Evolutionary conservation across 2,797 vertebrate genomes (phyloP).

Genomic region (Cyclura pinguis): DNA sequence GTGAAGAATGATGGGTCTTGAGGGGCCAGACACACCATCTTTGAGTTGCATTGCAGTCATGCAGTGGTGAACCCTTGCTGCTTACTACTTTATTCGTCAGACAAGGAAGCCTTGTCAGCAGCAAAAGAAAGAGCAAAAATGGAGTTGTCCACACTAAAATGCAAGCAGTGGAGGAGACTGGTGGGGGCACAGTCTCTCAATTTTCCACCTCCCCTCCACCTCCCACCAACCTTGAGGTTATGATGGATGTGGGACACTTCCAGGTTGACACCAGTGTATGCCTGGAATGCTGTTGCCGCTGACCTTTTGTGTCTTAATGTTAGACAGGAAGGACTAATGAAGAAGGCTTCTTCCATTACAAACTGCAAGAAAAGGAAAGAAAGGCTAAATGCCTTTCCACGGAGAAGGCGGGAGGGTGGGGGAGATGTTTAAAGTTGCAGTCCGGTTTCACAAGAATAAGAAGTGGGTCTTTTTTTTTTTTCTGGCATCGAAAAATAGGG

Average conservation of each 20-base stretch:
- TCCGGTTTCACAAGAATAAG: neutral
- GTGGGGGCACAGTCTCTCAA: fast-evolving
- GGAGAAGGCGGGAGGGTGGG: neutral
- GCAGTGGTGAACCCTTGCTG: conserved; percentile 58
- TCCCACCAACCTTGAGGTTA: conserved; percentile 24
- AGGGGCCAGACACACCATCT: too few relatives aligned
- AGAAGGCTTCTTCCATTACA: conserved; percentile 12
- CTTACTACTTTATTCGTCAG: conserved; percentile 54
- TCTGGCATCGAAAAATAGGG: neutral
- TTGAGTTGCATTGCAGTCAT: conserved; percentile 40
- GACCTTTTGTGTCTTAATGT: conserved; percentile 14
- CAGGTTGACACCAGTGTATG: conserved; percentile 16
- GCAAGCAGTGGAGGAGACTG: conserved; percentile 22
- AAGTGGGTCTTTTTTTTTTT: neutral
- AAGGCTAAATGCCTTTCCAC: neutral
- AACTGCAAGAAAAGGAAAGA: neutral
- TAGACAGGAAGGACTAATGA: conserved; percentile 33
- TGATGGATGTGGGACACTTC: neutral
- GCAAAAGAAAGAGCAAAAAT: conserved; percentile 55
- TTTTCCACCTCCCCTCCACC: conserved; percentile 1
- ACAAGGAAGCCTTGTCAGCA: conserved; percentile 63
- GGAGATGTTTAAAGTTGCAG: neutral
- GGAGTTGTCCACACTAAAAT: conserved; percentile 56
- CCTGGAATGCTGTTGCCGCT: neutral
- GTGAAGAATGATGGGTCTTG: neutral